phyloP scores from a whole-genome alignment of 2,113 vertebrate species.

The Trichomycterus rosablanca region DNA sequence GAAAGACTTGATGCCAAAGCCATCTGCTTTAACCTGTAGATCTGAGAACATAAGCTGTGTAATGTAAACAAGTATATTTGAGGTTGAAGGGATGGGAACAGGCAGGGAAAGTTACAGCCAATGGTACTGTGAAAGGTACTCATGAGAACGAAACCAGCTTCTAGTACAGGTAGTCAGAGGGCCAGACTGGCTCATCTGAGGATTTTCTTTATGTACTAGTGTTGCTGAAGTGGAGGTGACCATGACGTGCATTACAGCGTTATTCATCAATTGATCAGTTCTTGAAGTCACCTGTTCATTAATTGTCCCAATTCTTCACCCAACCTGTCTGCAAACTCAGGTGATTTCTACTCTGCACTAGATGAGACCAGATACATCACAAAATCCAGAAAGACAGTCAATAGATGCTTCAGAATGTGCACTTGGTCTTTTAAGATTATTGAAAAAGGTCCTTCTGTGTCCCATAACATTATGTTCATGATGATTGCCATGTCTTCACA shows the following conservation, averaged over 20 bases:
- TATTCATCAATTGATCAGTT: conserved; percentile 46
- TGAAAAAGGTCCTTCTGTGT: conserved; percentile 15
- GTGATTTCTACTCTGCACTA: conserved; percentile 76
- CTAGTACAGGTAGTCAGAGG: conserved; percentile 51
- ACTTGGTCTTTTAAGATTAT: conserved; percentile 22
- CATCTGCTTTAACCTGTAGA: conserved; percentile 59
- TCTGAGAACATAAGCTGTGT: conserved; percentile 52
- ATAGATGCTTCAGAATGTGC: conserved; percentile 57
- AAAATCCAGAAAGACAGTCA: conserved; percentile 38
- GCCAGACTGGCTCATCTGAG: conserved; percentile 32
- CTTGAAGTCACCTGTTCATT: conserved; percentile 11
- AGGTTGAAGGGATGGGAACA: conserved; percentile 46
- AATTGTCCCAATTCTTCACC: background rate
- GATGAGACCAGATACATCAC: conserved; percentile 35
- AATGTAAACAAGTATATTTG: conserved; percentile 56
- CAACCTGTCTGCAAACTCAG: conserved; percentile 78
- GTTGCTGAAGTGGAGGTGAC: conserved; percentile 46
- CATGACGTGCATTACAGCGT: conserved; percentile 66
- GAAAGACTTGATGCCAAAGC: conserved; percentile 48
- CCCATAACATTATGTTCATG: conserved; percentile 27
- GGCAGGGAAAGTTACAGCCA: conserved; percentile 48
- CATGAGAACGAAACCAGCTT: conserved; percentile 45
- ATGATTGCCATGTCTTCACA: conserved; percentile 45
- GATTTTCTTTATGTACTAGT: conserved; percentile 27
- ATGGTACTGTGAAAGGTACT: conserved; percentile 41